Evolutionary conservation across 2,797 vertebrate genomes (phyloP), one percentile per base, ranked within the genome.

Genomic region (Catamblyrhynchus diadema): DNA sequence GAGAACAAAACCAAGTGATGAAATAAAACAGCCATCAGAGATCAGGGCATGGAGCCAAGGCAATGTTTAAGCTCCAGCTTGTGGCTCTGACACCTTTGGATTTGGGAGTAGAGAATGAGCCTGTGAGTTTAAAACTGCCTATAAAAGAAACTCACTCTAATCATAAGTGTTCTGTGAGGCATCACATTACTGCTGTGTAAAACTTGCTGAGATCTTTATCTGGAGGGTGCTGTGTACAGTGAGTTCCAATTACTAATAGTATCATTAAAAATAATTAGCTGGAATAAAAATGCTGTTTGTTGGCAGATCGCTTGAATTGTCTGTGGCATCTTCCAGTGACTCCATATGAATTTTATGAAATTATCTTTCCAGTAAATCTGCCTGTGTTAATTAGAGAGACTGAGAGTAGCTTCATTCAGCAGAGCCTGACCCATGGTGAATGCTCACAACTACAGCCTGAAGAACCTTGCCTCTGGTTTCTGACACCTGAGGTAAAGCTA

Each of bases 261-360:
- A 74, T 79, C 86, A 94, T 95, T 94, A 95, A 89, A 95, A 96
- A 94, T 90, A 94, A 95, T 94, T 92, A 96, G 73, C 56, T 80
- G 67, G 78, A 94, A 87, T 81, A 93, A 86, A 93, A 96, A 85
- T 50, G 72, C 37, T 80, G 82, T 91, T 56, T 93, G 88, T 73
- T 94, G 89, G 72, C 83, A 90, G 86, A 59, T 62, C n/a, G 7
- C 77, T 93, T 7, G 83, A 94, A 50, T 75, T 51, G 56, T 94
- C 86, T 81, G 73, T 2, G 1, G 77, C 69, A 75, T 74, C 79
- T 94, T 91, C 72, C 79, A 86, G 86, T 65, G 67, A 56, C 75
- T 96, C 87, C 45, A 57, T 59, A 45, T 41, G 59, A 79, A 70
- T 94, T 50, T 72, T 66, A 81, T 5, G 3, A 51, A 67, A 51